Base-by-base conservation (phyloP, 2,797 vertebrate genomes). In the Brachymystax lenok region DNA sequence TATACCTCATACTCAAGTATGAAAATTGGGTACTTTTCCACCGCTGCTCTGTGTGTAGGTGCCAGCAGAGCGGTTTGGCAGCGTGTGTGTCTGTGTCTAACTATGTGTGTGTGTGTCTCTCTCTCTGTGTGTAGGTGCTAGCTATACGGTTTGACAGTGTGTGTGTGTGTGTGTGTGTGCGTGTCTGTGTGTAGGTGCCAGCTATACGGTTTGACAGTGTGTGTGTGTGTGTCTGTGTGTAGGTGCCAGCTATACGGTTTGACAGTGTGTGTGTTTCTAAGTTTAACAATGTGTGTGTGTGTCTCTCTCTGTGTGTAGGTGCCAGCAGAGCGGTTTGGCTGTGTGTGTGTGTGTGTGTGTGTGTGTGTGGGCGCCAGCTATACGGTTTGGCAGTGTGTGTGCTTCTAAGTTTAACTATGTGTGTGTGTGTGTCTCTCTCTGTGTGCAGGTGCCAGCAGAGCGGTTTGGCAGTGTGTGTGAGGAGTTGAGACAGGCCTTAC, bases 391-490 rank as follows among this genome's bases (percentile, higher is more conserved):
- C 16, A 72, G 63, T 52, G 72, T 74, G 75, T 82, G 68, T 73
- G 68, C 80, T 56, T 72, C 50, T 8, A 30, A 40, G 17, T 33
- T 6, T 69, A 14, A 64, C 61, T 40, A 1, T 66, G 76, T n/a
- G 17, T 83, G 61, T 71, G 52, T 59, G 10, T 69, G 8, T 82
- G 56, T 76, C 76, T 69, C 76, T 72, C 70, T 27, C 24, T 83
- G 83, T 71, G 84, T 80, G 12, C 28, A 90, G 88, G 90, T 90
- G 4, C 80, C 89, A 0, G 73, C 28, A 0, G 74, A 92, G 83
- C 82, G 81, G 14, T 95, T 97, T 90, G 91, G 91, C 88, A 91
- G 82, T 3, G 86, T 88, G 77, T 94, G 88, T 35, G 51, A 33
- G 74, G 83, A 92, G 85, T 83, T 88, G 5, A 89, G 80, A 70